phyloP scores from a whole-genome alignment of 2,113 vertebrate species.

The Bagarius yarrelli region DNA sequence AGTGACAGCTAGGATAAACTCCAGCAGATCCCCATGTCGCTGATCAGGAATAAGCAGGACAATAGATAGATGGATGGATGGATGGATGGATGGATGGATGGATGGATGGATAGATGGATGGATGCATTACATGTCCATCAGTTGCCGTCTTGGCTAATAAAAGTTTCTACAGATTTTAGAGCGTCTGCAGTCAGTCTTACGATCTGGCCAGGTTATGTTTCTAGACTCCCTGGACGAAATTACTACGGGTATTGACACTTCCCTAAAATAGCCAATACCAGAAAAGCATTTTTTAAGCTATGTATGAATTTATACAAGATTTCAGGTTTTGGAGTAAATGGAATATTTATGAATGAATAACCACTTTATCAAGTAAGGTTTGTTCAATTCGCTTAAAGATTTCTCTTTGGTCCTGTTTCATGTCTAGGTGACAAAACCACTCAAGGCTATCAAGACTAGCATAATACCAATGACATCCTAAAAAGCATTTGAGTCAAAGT shows the following conservation, averaged over 20 bases:
- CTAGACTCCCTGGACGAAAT: no score
- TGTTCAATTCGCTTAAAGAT: conserved; percentile 4
- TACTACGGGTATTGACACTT: neutral
- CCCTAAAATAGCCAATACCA: neutral
- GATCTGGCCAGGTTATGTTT: no score
- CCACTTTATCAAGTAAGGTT: neutral
- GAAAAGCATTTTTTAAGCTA: neutral
- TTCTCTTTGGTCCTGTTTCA: neutral
- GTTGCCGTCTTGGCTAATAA: no score
- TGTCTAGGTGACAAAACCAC: neutral
- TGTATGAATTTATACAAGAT: neutral
- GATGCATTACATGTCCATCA: no score
- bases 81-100: no score
- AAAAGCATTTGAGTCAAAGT: conserved; percentile 4
- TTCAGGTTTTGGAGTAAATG: neutral
- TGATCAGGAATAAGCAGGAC: no score
- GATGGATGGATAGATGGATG: no score
- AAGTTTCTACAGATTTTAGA: no score
- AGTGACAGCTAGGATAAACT: no score
- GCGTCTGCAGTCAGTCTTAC: no score
- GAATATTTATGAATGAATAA: neutral
- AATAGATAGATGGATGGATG: no score
- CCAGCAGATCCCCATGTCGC: no score
- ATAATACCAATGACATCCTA: neutral
- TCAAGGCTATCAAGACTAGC: neutral